These are phyloP conservation scores for Tenthredo scrophulariae DNA, from an alignment of 2,888 invertebrate species.

Conservation along the genomic window DNA sequence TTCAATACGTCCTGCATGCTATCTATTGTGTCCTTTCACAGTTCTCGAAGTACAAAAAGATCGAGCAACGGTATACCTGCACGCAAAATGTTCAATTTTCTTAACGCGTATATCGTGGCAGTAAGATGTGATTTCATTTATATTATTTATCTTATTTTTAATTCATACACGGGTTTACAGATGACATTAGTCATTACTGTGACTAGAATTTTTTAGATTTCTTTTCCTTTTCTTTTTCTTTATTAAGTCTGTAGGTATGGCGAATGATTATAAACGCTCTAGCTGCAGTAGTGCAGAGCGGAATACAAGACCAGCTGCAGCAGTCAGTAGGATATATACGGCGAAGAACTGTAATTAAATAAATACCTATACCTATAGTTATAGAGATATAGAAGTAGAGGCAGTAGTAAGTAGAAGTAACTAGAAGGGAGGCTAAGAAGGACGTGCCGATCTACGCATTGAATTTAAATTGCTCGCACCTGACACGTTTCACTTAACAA, in stretches of 20 bases:
- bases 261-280: neutral
- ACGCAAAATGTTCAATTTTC: conserved; percentile 13
- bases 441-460: conserved; percentile 30
- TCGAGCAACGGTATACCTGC: conserved; percentile 6
- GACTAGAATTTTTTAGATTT: neutral
- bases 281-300: neutral
- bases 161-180: neutral
- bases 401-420: neutral
- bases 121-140: neutral
- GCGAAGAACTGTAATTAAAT: conserved; percentile 40
- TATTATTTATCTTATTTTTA: neutral
- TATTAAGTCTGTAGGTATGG: neutral
- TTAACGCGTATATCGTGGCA: neutral
- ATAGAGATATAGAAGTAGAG: neutral
- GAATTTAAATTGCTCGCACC: conserved; percentile 45
- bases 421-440: conserved; percentile 5
- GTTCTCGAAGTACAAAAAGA: neutral
- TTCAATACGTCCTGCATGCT: conserved; percentile 39
- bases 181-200: neutral
- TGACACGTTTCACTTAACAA: conserved; percentile 41
- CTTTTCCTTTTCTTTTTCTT: neutral
- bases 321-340: neutral
- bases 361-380: conserved; percentile 11
- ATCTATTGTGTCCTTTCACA: conserved; percentile 42
- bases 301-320: neutral